A percentile compares a stretch with the other conserved stretches of the same genome.
phyloP scores from a whole-genome alignment of 37 sponge, comb jelly and placozoan genomes.

The Amphimedon queenslandica region DNA sequence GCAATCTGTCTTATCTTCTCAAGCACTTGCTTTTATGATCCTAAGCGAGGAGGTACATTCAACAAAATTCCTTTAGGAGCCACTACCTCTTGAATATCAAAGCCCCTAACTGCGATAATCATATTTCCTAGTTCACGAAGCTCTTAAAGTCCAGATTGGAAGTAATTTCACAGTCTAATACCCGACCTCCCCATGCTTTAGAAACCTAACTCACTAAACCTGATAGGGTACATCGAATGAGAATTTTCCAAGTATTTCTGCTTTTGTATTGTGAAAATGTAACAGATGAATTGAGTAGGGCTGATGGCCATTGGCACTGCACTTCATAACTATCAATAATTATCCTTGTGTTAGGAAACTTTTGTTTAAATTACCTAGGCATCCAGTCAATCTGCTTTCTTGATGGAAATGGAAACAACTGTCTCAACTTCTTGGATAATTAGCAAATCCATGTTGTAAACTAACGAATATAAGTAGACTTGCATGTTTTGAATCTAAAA shows the following conservation, averaged over 20 bases:
- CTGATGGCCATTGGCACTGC: slow-evolving; percentile 18
- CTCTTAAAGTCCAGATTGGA: slow-evolving; percentile 3
- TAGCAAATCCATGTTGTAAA: slow-evolving; percentile 33
- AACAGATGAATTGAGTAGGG: slow-evolving; percentile 6
- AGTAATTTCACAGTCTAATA: neutral
- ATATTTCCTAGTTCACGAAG: neutral
- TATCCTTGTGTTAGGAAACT: slow-evolving; percentile 24
- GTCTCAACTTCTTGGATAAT: slow-evolving; percentile 14
- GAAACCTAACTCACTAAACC: slow-evolving; percentile 22
- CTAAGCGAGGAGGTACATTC: slow-evolving; percentile 2
- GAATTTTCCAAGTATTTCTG: slow-evolving; percentile 22
- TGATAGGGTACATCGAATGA: slow-evolving; percentile 14
- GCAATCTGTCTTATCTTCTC: slow-evolving; percentile 4
- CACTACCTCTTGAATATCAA: slow-evolving; percentile 31
- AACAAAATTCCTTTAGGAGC: slow-evolving; percentile 14
- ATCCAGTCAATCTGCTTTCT: slow-evolving; percentile 24
- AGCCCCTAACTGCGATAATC: slow-evolving; percentile 24
- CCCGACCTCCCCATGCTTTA: slow-evolving; percentile 21
- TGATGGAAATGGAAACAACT: slow-evolving; percentile 42
- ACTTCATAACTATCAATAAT: slow-evolving; percentile 39
- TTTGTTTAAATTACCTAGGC: slow-evolving; percentile 16
- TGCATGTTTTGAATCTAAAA: neutral
- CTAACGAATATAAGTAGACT: slow-evolving; percentile 11
- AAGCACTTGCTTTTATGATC: slow-evolving; percentile 8
- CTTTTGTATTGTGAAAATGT: slow-evolving; percentile 24